phyloP scores from a whole-genome alignment of 1,140 invertebrate species.

The Bombus polaris region DNA sequence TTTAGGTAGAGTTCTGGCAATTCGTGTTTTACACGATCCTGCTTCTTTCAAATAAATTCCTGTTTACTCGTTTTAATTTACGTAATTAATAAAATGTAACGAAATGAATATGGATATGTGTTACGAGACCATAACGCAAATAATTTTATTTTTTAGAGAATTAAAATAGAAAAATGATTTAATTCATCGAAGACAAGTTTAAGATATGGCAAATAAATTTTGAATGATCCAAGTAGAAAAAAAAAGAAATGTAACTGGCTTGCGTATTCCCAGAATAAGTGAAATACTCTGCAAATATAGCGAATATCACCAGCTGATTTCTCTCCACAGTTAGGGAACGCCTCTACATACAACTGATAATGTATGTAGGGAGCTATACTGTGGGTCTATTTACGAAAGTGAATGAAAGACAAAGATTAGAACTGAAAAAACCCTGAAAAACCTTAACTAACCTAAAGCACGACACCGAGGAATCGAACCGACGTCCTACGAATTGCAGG shows the following conservation, averaged over 20 bases:
- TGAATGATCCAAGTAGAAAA: not conserved
- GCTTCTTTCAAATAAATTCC: not conserved
- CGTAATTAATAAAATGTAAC: not conserved
- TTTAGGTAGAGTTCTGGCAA: not conserved
- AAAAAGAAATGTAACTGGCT: constrained; percentile 72
- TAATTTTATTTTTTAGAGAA: not conserved
- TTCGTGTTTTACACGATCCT: not conserved
- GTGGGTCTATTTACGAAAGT: constrained; percentile 7
- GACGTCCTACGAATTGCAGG: not conserved
- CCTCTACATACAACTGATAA: constrained; percentile 67
- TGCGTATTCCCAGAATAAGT: constrained; percentile 71
- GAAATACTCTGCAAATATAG: constrained; percentile 73
- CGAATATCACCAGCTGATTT: constrained; percentile 71
- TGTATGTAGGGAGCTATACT: constrained; percentile 74
- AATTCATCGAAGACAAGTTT: not conserved
- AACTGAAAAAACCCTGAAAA: not conserved
- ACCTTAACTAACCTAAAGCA: too few species aligned
- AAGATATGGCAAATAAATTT: not conserved
- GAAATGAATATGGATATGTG: not conserved
- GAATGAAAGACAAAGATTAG: not conserved
- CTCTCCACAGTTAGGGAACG: constrained; percentile 77
- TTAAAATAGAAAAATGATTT: not conserved
- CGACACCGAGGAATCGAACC: constrained; percentile 53
- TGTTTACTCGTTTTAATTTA: not conserved
- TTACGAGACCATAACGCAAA: not conserved